Evolutionary conservation across 1,140 invertebrate species (phyloP), one percentile per base, ranked within the genome.

Genomic region (Papilio dardanus): DNA sequence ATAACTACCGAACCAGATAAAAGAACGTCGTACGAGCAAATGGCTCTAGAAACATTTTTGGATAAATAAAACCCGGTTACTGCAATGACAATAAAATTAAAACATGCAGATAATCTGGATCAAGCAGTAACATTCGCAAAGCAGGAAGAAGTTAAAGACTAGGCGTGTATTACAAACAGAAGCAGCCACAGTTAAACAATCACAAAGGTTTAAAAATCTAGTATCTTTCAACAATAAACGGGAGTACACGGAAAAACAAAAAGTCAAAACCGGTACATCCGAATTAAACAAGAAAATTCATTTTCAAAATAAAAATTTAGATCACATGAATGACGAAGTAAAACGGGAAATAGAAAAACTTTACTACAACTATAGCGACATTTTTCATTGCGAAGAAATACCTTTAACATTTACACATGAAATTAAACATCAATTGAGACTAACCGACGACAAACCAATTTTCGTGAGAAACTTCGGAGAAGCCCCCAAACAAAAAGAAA

Each of bases 361-460:
- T 8, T 83, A 79, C 69, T 35, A 30, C 10, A 79, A 82, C 66
- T 81, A 82, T 75, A 79, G 76, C 58, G 82, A 83, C 58, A 81
- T 86, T 28, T 84, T 85, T 40, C 78, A 83, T 54, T 79, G 54
- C 21, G 77, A 83, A 19, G 14, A 81, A 46, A 21, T 85, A 71
- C 81, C 80, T 0, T 46, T 80, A 19, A 67, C 76, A 8, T 81
- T 83, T 37, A 79, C 80, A 16, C 81, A 81, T 62, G 19, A 76
- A 10, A 71, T 80, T 33, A 80, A 80, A 31, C 76, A 80, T 71
- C 40, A 46, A 10, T 77, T 80, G 21, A 16, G 79, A 54, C 76
- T 74, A 1, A 77, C 74, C 58, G 75, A 81, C 19, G 76, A 78
- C 33, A 76, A 77, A 10, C 80, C 80, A 7, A 78, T 81, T 24